Base-by-base conservation (phyloP, 1,140 invertebrate genomes). In the Rhynchophorus ferrugineus region DNA sequence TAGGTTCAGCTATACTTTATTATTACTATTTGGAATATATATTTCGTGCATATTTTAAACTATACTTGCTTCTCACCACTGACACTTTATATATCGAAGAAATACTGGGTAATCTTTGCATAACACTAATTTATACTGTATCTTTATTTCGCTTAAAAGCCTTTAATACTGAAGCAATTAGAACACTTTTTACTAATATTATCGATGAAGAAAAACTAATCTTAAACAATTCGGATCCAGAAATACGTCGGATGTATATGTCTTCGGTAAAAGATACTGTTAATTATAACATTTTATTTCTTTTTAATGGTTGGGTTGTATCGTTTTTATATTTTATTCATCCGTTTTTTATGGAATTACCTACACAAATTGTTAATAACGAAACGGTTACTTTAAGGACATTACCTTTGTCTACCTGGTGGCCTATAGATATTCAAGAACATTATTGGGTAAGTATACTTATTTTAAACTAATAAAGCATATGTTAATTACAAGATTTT, bases 41-140 rank as follows among this genome's bases (percentile, higher is more conserved):
- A 29, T 37, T 43, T 18, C 43, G 53, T 17, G 45, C 46, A 5
- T 55, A 55, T 37, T 55, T 33, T 19, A 38, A 55, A 14, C 14
- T 55, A 1, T 14, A 19, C 7, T n/a, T 43, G 17, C 46, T 55
- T 13, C 7, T 55, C 11, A 45, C 13, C 5, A 46, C 45, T 1
- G 46, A 49, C 3, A n/a, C 21, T 44, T 21, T 55, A n/a, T 42
- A 55, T 35, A 9, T 44, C 3, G 46, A 44, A 24, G 53, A 55
- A 49, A 49, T 55, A 18, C 22, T 55, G 7, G 46, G 46, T 5
- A 55, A 55, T 37, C 19, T 55, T n/a, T 55, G 53, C 36, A 55
- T 55, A 8, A 55, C 53, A 8, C 20, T 55, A 7, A 55, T 55
- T 37, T 55, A 55, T 24, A 49, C 53, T 3, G 45, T 44, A n/a